These are phyloP conservation scores for Lophochroa leadbeateri DNA, from an alignment of 2,113 vertebrate species.

Conservation along the genomic window DNA sequence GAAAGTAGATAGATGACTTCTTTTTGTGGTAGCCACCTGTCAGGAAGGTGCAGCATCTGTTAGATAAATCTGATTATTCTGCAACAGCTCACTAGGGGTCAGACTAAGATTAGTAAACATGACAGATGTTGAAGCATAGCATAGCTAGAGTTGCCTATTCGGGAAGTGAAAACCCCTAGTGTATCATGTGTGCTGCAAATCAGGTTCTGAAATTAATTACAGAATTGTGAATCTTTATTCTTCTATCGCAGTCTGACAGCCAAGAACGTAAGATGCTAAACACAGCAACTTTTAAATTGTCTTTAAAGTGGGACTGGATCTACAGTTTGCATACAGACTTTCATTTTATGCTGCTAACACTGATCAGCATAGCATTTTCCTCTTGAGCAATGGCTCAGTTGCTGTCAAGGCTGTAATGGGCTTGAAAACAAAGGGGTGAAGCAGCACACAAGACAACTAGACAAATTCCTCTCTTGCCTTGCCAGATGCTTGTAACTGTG, in stretches of 20 bases:
- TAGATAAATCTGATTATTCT: conserved; percentile 24
- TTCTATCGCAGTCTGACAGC: not conserved
- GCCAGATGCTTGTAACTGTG: not conserved
- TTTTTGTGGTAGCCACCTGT: not conserved
- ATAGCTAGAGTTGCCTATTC: not conserved
- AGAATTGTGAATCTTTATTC: not conserved
- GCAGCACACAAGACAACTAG: not conserved
- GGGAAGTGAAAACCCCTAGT: not conserved
- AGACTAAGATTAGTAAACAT: conserved; percentile 46
- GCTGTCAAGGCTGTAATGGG: not conserved
- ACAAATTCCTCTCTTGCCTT: not conserved
- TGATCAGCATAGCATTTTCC: not conserved
- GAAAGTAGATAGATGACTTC: not conserved
- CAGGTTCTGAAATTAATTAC: conserved; percentile 8
- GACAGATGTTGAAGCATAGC: fast-evolving
- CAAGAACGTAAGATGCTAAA: not conserved
- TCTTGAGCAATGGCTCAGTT: not conserved
- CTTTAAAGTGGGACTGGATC: not conserved
- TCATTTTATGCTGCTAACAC: not conserved
- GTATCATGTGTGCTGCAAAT: not conserved
- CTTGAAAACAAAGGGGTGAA: not conserved
- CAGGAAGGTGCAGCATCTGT: not conserved
- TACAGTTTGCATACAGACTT: not conserved
- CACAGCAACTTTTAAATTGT: not conserved
- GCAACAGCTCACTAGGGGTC: conserved; percentile 61